Percentiles rank a stretch among this genome's conserved stretches.
Conservation (phyloP, 2,113 vertebrate genomes). For the Chrysemys picta region DNA sequence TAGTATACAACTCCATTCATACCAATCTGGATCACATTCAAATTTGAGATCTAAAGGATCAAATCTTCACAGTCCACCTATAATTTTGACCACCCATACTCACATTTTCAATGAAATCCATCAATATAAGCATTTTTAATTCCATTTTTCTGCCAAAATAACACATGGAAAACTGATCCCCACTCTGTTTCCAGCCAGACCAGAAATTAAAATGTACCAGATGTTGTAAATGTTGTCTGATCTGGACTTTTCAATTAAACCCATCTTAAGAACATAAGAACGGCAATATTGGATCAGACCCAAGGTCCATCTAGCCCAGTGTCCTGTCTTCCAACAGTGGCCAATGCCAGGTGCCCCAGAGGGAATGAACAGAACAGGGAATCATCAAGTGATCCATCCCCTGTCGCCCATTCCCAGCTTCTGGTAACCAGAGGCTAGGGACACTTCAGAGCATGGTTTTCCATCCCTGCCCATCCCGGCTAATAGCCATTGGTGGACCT, state of each 20-base stretch:
- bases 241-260: background rate
- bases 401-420: too few relatives aligned
- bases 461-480: too few relatives aligned
- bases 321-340: too few relatives aligned
- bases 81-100: background rate
- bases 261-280: background rate
- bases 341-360: too few relatives aligned
- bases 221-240: conserved; percentile 3
- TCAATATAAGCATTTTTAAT: background rate
- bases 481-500: too few relatives aligned
- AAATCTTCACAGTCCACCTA: background rate
- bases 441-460: too few relatives aligned
- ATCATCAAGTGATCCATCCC: too few relatives aligned
- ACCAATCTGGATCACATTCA: background rate
- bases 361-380: too few relatives aligned
- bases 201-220: background rate
- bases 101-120: background rate
- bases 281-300: too few relatives aligned
- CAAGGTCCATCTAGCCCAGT: too few relatives aligned
- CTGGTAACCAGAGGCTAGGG: too few relatives aligned
- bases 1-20: background rate
- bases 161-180: background rate
- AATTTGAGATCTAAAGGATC: background rate
- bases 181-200: background rate
- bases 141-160: background rate